Evolutionary conservation across 2,888 invertebrate species (phyloP).

Genomic region (Aleiodes leptofemur): DNA sequence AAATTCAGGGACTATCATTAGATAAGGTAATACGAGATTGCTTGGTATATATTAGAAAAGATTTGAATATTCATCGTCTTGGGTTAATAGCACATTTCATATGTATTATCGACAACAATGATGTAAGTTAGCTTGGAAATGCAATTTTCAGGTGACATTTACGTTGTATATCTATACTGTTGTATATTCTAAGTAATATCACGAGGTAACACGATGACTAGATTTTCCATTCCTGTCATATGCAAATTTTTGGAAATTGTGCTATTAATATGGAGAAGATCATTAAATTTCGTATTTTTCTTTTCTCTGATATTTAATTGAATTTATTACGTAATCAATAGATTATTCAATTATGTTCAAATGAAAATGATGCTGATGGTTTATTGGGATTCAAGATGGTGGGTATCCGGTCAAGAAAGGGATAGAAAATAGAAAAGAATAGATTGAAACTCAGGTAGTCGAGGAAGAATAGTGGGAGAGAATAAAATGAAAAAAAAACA

Average conservation of each 20-base stretch:
- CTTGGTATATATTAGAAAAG: not conserved
- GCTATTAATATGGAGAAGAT: constrained; percentile 14
- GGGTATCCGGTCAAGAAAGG: constrained; percentile 28
- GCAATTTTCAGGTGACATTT: constrained; percentile 42
- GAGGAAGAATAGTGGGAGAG: constrained; percentile 25
- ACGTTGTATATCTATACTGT: constrained; percentile 16
- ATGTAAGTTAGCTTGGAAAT: constrained; percentile 41
- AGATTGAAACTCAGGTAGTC: constrained; percentile 30
- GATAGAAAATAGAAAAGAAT: constrained; percentile 35
- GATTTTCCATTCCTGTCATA: constrained; percentile 36
- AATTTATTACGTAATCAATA: not conserved
- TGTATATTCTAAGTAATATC: constrained; percentile 9
- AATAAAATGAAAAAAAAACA: constrained; percentile 13
- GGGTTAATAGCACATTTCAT: not conserved
- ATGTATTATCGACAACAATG: constrained; percentile 27
- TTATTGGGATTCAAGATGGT: constrained; percentile 17
- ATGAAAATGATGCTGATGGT: constrained; percentile 2
- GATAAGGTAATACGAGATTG: not conserved
- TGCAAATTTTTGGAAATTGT: constrained; percentile 37
- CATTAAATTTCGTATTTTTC: no score
- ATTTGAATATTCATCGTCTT: constrained; percentile 6
- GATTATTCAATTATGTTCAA: constrained; percentile 14
- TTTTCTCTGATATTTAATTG: no score
- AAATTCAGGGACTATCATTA: no score
- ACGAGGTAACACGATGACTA: constrained; percentile 36